Conservation (phyloP, 2,113 vertebrate genomes). For the Leptobrachium ailaonicum region DNA sequence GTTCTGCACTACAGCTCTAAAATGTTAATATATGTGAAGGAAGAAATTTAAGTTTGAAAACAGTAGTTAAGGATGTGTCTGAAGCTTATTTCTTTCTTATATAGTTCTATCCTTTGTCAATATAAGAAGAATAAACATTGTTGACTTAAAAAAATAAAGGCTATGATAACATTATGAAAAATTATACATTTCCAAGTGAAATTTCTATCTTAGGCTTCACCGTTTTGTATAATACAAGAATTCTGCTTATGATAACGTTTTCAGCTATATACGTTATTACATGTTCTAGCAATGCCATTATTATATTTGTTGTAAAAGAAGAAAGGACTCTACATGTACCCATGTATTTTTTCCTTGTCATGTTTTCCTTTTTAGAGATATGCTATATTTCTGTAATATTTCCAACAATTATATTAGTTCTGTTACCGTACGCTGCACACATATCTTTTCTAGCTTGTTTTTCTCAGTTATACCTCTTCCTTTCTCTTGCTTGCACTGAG, state of each 20-base stretch:
- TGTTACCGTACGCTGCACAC: not conserved
- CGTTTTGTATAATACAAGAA: not conserved
- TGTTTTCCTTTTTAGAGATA: conserved; percentile 26
- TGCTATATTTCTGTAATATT: conserved; percentile 19
- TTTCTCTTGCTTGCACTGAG: conserved; percentile 11
- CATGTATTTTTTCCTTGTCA: conserved; percentile 26
- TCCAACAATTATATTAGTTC: conserved; percentile 8
- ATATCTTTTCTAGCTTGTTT: conserved; percentile 15
- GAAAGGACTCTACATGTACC: conserved; percentile 3
- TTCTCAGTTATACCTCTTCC: conserved; percentile 18
- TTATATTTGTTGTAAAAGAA: not conserved
- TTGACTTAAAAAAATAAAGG: not conserved
- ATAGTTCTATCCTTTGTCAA: not conserved
- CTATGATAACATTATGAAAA: not conserved
- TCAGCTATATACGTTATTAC: conserved; percentile 9
- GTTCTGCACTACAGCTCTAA: too few relatives aligned
- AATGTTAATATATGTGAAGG: too few relatives aligned
- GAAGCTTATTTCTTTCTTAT: not conserved
- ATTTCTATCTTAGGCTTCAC: not conserved
- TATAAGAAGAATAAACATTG: not conserved
- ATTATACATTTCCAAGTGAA: not conserved
- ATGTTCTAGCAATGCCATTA: conserved; percentile 3
- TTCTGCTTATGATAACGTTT: not conserved
- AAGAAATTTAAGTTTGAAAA: too few relatives aligned
- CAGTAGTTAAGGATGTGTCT: too few relatives aligned